Conservation (phyloP, 2,888 invertebrate genomes). For the Limnephilus rhombicus region DNA sequence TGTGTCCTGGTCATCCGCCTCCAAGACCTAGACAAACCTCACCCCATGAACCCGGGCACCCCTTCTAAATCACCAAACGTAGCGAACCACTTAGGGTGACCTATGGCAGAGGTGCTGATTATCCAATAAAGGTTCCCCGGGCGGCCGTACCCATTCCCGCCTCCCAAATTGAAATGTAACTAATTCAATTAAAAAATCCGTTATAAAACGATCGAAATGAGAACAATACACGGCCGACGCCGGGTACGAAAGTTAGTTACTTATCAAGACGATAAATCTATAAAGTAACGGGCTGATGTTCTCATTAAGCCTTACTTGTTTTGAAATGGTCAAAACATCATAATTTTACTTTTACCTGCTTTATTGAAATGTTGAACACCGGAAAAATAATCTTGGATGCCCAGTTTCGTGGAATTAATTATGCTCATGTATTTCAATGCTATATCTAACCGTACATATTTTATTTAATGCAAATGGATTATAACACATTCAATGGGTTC, state of each 20-base stretch:
- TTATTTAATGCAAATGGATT: slow-evolving; percentile 14
- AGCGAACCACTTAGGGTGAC: too few species aligned
- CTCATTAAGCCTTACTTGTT: neutral
- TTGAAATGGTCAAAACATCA: neutral
- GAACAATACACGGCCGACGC: neutral
- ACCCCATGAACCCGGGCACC: too few species aligned
- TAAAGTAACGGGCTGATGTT: neutral
- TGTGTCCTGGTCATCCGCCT: too few species aligned
- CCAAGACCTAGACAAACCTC: too few species aligned
- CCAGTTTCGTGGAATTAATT: slow-evolving; percentile 11
- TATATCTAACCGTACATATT: neutral
- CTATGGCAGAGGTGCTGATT: too few species aligned
- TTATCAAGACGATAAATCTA: neutral
- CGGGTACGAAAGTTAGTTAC: neutral
- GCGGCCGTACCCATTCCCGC: too few species aligned
- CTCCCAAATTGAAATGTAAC: too few species aligned
- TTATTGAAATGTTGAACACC: slow-evolving; percentile 24
- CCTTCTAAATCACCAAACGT: too few species aligned
- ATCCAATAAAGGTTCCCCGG: too few species aligned
- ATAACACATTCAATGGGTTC: slow-evolving; percentile 3
- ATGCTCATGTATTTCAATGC: slow-evolving; percentile 5
- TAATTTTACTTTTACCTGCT: neutral
- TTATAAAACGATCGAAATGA: neutral
- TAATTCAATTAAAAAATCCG: neutral
- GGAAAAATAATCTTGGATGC: neutral